phyloP scores from a whole-genome alignment of 1,140 invertebrate genomes.

The Heliconius congener region DNA sequence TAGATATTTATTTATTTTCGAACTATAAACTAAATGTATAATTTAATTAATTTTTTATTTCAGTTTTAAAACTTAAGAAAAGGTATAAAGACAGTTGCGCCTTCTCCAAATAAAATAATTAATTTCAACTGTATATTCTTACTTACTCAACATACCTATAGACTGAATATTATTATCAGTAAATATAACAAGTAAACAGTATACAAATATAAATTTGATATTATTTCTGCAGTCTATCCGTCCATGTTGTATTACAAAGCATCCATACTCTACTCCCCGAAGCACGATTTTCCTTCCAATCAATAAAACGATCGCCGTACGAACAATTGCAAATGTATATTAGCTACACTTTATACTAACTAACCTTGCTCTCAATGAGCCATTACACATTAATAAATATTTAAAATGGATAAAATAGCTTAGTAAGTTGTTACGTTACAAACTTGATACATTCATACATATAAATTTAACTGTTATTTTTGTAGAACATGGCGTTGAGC shows the following conservation, averaged over 20 bases:
- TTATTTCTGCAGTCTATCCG: neutral
- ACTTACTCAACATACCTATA: too few relatives aligned
- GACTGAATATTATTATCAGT: too few relatives aligned
- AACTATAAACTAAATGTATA: neutral
- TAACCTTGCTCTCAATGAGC: constrained; percentile 43
- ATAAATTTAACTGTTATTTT: too few relatives aligned
- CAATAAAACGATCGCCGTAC: constrained; percentile 67
- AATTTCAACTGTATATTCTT: too few relatives aligned
- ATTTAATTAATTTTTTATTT: neutral
- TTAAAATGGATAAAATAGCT: constrained; percentile 1
- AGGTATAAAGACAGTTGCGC: too few relatives aligned
- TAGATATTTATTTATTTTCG: neutral
- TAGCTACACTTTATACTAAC: constrained; percentile 39
- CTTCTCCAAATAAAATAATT: too few relatives aligned
- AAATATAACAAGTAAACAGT: too few relatives aligned
- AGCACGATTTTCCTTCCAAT: constrained; percentile 74
- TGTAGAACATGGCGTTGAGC: too few relatives aligned
- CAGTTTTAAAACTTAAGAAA: too few relatives aligned
- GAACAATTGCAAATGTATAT: constrained; percentile 58
- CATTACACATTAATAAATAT: constrained; percentile 31
- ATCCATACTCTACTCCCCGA: constrained; percentile 41
- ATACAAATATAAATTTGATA: neutral
- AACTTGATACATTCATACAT: too few relatives aligned
- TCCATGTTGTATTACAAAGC: constrained; percentile 8
- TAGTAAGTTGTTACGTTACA: neutral